Conservation (phyloP, 2,888 invertebrate species). For the Ormia ochracea region DNA sequence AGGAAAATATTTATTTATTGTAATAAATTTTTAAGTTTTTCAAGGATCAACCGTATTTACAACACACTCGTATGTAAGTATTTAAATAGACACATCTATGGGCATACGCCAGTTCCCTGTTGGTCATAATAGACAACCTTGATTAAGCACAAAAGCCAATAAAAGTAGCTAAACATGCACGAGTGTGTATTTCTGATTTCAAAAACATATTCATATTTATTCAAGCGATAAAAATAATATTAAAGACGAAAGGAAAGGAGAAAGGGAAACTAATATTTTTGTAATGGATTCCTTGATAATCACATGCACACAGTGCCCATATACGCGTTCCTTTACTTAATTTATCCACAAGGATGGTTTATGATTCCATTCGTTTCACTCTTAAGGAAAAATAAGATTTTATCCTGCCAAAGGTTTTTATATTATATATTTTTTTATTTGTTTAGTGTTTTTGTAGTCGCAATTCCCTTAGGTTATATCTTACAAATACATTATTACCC, state of each 20-base stretch:
- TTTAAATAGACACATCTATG: not conserved
- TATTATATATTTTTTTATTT: conserved; percentile 9
- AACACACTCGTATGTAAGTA: too few species aligned
- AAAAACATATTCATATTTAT: conserved; percentile 38
- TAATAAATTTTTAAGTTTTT: too few species aligned
- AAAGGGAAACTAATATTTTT: conserved; percentile 47
- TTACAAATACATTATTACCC: not conserved
- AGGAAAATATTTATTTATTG: too few species aligned
- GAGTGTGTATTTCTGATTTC: not conserved
- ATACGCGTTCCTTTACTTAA: not conserved
- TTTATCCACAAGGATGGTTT: conserved; percentile 11
- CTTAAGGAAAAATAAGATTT: not conserved
- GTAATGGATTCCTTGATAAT: conserved; percentile 49
- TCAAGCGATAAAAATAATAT: conserved; percentile 34
- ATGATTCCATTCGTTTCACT: conserved; percentile 31
- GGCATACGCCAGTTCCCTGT: conserved; percentile 11
- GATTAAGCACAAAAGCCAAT: not conserved
- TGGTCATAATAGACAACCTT: conserved; percentile 53
- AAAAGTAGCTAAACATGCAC: conserved; percentile 8
- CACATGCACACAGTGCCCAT: not conserved
- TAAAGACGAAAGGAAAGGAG: conserved; percentile 17
- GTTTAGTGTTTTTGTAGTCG: not conserved
- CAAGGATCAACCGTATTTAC: too few species aligned
- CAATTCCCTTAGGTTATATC: conserved; percentile 35
- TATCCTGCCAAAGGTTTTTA: conserved; percentile 22